Conservation (phyloP, 2,113 vertebrate species). For the Suricata suricatta region DNA sequence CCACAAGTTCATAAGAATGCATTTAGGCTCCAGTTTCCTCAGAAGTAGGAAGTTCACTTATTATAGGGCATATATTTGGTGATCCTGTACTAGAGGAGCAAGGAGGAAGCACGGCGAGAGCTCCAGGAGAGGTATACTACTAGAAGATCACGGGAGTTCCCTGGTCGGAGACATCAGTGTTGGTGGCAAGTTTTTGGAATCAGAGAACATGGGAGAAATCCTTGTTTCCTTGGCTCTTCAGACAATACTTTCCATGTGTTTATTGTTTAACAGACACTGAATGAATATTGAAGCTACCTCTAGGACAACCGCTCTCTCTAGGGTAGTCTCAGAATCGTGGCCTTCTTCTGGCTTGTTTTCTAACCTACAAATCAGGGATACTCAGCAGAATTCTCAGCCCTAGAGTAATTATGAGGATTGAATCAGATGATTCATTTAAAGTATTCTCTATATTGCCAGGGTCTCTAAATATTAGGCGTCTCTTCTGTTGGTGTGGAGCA, state of each 20-base stretch:
- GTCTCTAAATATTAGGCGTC: background rate
- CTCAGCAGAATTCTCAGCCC: background rate
- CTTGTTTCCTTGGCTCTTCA: background rate
- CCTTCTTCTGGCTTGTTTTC: background rate
- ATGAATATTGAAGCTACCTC: background rate
- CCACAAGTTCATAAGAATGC: background rate
- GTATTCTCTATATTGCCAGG: background rate
- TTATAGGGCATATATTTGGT: background rate
- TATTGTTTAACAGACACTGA: background rate
- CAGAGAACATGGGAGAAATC: background rate
- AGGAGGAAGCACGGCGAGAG: background rate
- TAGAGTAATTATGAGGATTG: background rate
- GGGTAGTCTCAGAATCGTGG: background rate
- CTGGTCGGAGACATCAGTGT: background rate
- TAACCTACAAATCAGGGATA: background rate
- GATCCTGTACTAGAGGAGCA: background rate
- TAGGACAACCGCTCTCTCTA: background rate
- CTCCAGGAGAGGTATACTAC: rapidly evolving
- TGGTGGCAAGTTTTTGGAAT: background rate
- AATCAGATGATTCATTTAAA: background rate
- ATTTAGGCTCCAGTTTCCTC: background rate
- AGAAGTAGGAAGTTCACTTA: background rate
- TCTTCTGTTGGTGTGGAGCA: background rate
- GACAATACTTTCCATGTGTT: background rate
- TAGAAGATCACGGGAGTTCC: background rate